Conservation (phyloP, 2,888 invertebrate species). For the Eugnorisma glareosa region DNA sequence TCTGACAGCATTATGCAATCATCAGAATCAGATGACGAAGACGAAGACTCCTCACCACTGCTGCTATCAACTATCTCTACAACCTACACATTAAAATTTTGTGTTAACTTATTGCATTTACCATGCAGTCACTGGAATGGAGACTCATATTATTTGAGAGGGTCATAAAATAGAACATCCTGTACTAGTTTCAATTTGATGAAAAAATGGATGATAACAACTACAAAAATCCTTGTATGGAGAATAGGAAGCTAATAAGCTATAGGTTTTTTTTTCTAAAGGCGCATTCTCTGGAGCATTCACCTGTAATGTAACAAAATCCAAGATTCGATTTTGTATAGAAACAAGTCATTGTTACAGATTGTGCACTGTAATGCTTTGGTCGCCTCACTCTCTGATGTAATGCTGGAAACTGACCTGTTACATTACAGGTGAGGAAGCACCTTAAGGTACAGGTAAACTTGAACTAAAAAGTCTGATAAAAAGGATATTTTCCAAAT, state of each 20-base stretch:
- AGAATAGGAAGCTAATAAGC: too few relatives aligned
- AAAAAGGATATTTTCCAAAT: neutral
- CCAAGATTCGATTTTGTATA: neutral
- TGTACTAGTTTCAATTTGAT: neutral
- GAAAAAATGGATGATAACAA: neutral
- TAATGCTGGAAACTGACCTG: neutral
- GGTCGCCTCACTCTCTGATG: neutral
- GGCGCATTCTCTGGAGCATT: neutral
- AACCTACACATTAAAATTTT: constrained; percentile 83
- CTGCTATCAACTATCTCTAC: constrained; percentile 94
- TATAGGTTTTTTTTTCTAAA: too few relatives aligned
- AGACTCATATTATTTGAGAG: constrained; percentile 10
- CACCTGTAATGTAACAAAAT: neutral
- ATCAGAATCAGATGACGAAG: constrained; percentile 93
- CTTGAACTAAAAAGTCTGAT: neutral
- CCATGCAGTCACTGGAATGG: neutral
- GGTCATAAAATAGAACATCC: neutral
- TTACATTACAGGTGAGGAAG: neutral
- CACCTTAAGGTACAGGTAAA: neutral
- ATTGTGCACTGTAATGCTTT: neutral
- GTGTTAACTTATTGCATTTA: constrained; percentile 43
- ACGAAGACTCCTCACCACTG: constrained; percentile 89
- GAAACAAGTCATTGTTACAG: neutral
- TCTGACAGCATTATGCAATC: constrained; percentile 97
- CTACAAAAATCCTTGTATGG: neutral